Conservation (phyloP, 2,888 invertebrate species). For the Polyommatus iphigenia region DNA sequence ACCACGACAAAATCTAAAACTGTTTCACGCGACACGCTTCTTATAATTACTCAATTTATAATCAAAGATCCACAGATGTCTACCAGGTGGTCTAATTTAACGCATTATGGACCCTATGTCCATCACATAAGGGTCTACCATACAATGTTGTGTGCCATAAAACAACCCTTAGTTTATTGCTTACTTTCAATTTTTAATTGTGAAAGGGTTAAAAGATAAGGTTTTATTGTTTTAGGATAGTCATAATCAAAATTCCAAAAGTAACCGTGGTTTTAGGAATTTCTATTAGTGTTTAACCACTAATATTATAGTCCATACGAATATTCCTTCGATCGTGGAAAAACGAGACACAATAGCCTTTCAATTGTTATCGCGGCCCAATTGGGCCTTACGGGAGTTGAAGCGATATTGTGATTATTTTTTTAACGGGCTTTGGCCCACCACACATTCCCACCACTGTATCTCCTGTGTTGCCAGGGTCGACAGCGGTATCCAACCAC, state of each 20-base stretch:
- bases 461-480: too few species aligned
- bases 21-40: constrained; percentile 36
- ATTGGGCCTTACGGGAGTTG: too few species aligned
- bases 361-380: too few species aligned
- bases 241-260: not conserved
- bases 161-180: constrained; percentile 37
- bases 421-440: too few species aligned
- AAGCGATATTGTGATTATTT: too few species aligned
- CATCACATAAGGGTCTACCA: not conserved
- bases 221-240: constrained; percentile 12
- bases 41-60: not conserved
- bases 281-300: not conserved
- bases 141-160: constrained; percentile 35
- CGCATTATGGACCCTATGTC: constrained; percentile 42
- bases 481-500: too few species aligned
- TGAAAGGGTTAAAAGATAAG: constrained; percentile 32
- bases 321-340: too few species aligned
- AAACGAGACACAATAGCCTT: too few species aligned
- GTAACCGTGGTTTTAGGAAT: not conserved
- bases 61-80: not conserved
- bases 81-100: constrained; percentile 42
- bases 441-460: too few species aligned
- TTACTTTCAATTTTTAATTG: constrained; percentile 9
- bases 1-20: not conserved
- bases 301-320: too few species aligned